A percentile compares a stretch with the other conserved stretches of the same genome.
These are phyloP conservation scores for Timema cristinae DNA, from an alignment of 2,888 invertebrate species.

Conservation along the genomic window DNA sequence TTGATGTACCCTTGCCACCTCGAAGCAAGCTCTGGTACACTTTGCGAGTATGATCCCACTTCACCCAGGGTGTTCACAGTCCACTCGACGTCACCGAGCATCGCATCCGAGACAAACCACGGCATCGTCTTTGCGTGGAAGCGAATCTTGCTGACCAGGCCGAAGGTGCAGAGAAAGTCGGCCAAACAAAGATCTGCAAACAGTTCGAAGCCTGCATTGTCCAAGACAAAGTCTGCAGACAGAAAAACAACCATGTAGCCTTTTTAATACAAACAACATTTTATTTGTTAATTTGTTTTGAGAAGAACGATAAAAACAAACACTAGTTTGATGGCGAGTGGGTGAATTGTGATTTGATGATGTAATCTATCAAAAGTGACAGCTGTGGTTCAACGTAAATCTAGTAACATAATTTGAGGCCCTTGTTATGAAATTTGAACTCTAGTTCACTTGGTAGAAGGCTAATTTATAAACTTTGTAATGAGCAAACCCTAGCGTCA, in stretches of 20 bases:
- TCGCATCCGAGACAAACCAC: slow-evolving; percentile 95
- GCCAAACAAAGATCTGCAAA: slow-evolving; percentile 85
- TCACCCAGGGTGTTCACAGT: slow-evolving; percentile 50
- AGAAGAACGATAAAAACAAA: no score
- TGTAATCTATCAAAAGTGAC: no score
- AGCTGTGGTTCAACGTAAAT: no score
- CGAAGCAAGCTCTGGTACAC: slow-evolving; percentile 49
- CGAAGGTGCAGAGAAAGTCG: slow-evolving; percentile 64
- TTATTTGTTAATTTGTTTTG: no score
- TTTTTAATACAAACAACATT: no score
- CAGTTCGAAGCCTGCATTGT: slow-evolving; percentile 93
- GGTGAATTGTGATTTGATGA: no score
- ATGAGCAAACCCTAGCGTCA: no score
- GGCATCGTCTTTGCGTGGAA: slow-evolving; percentile 86
- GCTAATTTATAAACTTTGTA: no score
- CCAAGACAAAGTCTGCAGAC: slow-evolving; percentile 70
- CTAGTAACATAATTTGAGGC: no score
- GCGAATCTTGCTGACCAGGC: slow-evolving; percentile 61
- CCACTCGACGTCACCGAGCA: slow-evolving; percentile 69
- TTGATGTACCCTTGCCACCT: slow-evolving; percentile 57
- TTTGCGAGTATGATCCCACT: slow-evolving; percentile 9
- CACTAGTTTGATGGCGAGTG: no score
- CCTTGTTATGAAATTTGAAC: no score
- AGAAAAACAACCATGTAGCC: slow-evolving; percentile 26
- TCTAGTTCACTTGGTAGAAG: no score